Base-by-base conservation (phyloP, 53 echinoderm and acorn worm species). In the Paracentrotus lividus region DNA sequence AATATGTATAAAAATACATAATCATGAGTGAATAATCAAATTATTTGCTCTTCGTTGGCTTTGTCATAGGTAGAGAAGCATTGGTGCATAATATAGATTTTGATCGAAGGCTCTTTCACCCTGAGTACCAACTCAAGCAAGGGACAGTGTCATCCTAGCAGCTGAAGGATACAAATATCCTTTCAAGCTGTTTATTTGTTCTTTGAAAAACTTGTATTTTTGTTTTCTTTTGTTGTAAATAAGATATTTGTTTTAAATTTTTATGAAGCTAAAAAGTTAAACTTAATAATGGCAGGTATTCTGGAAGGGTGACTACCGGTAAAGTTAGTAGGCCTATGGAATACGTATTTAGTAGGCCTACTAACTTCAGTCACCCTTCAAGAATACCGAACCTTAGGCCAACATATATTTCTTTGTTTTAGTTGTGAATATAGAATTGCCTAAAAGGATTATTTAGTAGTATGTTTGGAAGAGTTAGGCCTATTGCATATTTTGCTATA, bases 181-280 rank as follows among this genome's bases (percentile, higher is more conserved):
- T 18, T 20, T 36, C 15, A 72, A 38, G 72, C 72, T 21, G 21
- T 40, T 6, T 72, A 4, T 40, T 20, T 72, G 72, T 72, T 72
- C 40, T 38, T 5, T 72, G 7, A 64, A 72, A 40, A 69, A 72
- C 20, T 15, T 72, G 72, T 0, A 38, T 72, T 64, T 64, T 64
- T 64, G 5, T 27, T 64, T 64, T 72, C 18, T 72, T 72, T 36
- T 36, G 72, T 72, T 72, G 72, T 72, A 72, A 72, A 72, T 72
- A 72, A 72, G 72, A 72, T 72, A 32, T 72, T 18, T 72, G 72
- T 38, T 72, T 72, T 72, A 72, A 72, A 72, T 72, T 3, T 36
- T n/a, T 26, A 4, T 40, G 20, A 40, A 36, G 40, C 36, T 20
- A 72, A 72, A 66, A 72, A 69, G 72, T 72, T 72, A 38, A 4